Percentiles rank a stretch among this genome's conserved stretches.
Conservation (phyloP, 1,140 invertebrate species). For the Drosophila trapezifrons region DNA sequence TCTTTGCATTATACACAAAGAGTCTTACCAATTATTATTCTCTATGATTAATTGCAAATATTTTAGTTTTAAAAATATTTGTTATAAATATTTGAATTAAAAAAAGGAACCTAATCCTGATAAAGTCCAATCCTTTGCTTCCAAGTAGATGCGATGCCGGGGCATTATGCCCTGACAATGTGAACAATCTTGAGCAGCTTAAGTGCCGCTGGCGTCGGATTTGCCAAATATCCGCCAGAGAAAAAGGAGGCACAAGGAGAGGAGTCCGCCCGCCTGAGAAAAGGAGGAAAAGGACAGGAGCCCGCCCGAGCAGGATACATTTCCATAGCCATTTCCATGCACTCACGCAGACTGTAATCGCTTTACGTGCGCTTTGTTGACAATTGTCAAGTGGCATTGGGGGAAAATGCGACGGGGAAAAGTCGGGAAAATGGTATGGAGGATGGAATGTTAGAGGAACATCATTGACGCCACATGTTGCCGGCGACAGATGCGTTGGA, state of each 20-base stretch:
- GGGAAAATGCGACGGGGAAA: constrained; percentile 3
- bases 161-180: constrained; percentile 16
- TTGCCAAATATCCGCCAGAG: constrained; percentile 56
- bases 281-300: not conserved
- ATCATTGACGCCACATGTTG: constrained; percentile 59
- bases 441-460: constrained; percentile 21
- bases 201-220: constrained; percentile 57
- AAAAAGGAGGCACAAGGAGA: constrained; percentile 11
- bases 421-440: not conserved
- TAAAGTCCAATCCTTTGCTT: too few relatives aligned
- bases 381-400: constrained; percentile 52
- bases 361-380: constrained; percentile 66
- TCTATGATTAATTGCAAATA: too few relatives aligned
- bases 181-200: constrained; percentile 46
- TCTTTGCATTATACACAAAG: too few relatives aligned
- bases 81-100: too few relatives aligned
- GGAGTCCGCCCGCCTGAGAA: too few relatives aligned
- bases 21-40: too few relatives aligned
- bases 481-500: constrained; percentile 52
- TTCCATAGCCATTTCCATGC: constrained; percentile 49
- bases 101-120: too few relatives aligned
- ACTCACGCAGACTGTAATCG: constrained; percentile 61
- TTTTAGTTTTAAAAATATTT: too few relatives aligned
- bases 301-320: constrained; percentile 8
- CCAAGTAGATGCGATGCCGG: not conserved